Base-by-base conservation (phyloP, 2,113 vertebrate species). In the Hypomesus transpacificus region DNA sequence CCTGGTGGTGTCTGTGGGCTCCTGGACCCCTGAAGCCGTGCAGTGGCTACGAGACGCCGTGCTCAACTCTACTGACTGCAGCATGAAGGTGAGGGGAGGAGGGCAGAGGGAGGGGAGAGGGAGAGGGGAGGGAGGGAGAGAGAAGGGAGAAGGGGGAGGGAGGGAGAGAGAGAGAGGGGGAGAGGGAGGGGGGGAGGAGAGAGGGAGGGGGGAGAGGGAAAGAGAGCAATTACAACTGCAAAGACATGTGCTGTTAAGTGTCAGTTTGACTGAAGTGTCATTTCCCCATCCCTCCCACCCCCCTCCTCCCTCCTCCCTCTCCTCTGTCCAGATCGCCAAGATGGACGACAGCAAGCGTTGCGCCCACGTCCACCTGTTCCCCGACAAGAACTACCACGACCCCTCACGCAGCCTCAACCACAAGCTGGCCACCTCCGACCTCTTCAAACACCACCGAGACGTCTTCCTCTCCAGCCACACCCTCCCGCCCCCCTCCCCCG, bases 21-120 rank as follows among this genome's bases (percentile, higher is more conserved):
- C 96, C 85, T 98, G 97, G 97, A 98, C 94, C 58, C 94, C 95
- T 53, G 96, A 99, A 79, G 94, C 95, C 69, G 95, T 99, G 26
- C 93, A 96, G 75, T 95, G 96, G 94, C 90, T 99, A 51, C 92
- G 95, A 90, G 95, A 96, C 75, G 91, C 93, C 69, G 94, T 95
- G 65, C 85, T 96, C 68, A 94, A 93, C 81, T 93, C 91, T 87
- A 90, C 91, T 0, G 93, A 96, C 82, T 98, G 95, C 71, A 96
- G 93, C 87, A 94, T 99, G 87, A 98, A 96, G 94, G 97, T 95
- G 86, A 46, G 39, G 39, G 34, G 34, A n/a, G 34, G 7, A 8
- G 7, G 6, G 34, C 4, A 8, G 34, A 6, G 34, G 7, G 34
- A 6, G 6, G 7, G 6, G 34, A 6, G 6, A 7, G 34, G 34